Conservation (phyloP, 2,888 invertebrate species). For the Ochropacha duplaris region DNA sequence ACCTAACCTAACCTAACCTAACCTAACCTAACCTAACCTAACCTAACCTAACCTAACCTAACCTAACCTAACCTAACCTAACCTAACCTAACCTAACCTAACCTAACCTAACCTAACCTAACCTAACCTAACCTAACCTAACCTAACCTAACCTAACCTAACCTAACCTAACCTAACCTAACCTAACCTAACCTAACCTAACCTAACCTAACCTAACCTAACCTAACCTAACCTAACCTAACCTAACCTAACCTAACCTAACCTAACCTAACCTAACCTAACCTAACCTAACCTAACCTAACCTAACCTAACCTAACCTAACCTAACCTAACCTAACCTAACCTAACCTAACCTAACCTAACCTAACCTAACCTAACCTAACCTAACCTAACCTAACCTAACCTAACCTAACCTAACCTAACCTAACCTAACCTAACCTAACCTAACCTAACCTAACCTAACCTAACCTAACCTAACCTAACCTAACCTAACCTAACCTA, state of each 20-base stretch:
- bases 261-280: not conserved
- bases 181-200: not conserved
- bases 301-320: not conserved
- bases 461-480: too few relatives aligned
- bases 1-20: slow-evolving; percentile 22
- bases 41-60: slow-evolving; percentile 8
- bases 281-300: not conserved
- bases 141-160: slow-evolving; percentile 11
- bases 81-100: slow-evolving; percentile 14
- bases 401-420: not conserved
- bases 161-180: slow-evolving; percentile 5
- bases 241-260: not conserved
- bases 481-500: too few relatives aligned
- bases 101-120: slow-evolving; percentile 10
- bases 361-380: not conserved
- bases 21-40: slow-evolving; percentile 19
- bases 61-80: slow-evolving; percentile 11
- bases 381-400: not conserved
- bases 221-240: not conserved
- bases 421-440: not conserved
- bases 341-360: not conserved
- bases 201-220: not conserved
- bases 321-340: not conserved
- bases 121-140: slow-evolving; percentile 6
- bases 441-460: too few relatives aligned